A percentile compares a stretch with the other conserved stretches of the same genome.
Conservation (phyloP, 2,797 vertebrate species). For the Brachymystax lenok region DNA sequence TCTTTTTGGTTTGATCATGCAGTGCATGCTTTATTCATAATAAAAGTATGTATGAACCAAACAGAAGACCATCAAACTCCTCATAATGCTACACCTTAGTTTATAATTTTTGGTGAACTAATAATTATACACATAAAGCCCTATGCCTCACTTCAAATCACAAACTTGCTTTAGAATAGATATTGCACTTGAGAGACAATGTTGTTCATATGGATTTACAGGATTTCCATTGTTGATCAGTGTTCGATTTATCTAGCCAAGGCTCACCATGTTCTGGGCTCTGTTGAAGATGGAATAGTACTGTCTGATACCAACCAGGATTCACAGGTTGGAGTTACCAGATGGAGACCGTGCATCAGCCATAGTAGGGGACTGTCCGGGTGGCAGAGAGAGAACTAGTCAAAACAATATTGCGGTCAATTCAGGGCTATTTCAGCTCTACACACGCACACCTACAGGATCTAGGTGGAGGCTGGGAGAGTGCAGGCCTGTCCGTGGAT, state of each 20-base stretch:
- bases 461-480: conserved; percentile 47
- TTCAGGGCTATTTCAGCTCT: background rate
- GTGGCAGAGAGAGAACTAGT: background rate
- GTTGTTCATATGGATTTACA: background rate
- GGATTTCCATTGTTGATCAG: background rate
- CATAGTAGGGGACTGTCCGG: conserved; percentile 24
- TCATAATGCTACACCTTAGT: background rate
- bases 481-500: conserved; percentile 51
- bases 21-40: background rate
- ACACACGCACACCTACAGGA: conserved; percentile 25
- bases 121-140: background rate
- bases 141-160: background rate
- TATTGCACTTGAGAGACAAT: background rate
- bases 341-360: conserved; percentile 43
- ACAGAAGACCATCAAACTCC: background rate
- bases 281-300: conserved; percentile 74
- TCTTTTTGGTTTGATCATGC: background rate
- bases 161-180: background rate
- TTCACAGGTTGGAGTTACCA: conserved; percentile 62
- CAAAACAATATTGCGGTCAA: background rate
- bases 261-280: conserved; percentile 64
- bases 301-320: conserved; percentile 74
- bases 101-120: conserved; percentile 32
- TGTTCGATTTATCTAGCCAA: conserved; percentile 34
- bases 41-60: background rate